Conservation (phyloP, 2,797 vertebrate genomes). For the Ctenosaura bakeri region DNA sequence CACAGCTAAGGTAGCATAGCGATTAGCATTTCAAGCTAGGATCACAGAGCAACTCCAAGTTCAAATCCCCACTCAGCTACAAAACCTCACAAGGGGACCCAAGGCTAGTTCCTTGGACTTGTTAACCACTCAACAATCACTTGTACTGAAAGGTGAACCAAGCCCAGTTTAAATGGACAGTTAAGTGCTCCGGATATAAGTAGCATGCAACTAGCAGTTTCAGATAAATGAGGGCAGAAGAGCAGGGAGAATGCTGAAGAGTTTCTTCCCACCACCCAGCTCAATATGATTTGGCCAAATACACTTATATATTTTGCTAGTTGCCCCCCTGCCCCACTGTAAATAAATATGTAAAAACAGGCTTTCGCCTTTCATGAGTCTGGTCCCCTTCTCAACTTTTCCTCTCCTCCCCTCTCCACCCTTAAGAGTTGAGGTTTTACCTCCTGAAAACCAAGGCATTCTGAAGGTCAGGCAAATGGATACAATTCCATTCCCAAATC, state of each 20-base stretch:
- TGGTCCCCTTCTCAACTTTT: too few species aligned
- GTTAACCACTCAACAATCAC: neutral
- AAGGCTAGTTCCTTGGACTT: neutral
- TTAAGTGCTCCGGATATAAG: neutral
- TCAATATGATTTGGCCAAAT: neutral
- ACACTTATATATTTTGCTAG: neutral
- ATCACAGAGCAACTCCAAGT: neutral
- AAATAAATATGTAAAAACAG: neutral
- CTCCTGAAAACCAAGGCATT: neutral
- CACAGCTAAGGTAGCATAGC: neutral
- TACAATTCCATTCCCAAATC: neutral
- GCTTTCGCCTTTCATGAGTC: neutral
- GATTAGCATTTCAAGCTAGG: neutral
- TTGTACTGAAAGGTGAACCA: neutral
- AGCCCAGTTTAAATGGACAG: neutral
- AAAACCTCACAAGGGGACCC: too few species aligned
- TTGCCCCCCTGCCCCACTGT: neutral
- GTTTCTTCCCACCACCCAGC: neutral
- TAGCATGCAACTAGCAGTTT: too few species aligned
- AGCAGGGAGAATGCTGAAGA: neutral
- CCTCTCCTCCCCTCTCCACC: too few species aligned
- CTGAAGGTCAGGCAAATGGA: neutral
- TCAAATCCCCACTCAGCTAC: too few species aligned
- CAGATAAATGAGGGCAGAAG: neutral
- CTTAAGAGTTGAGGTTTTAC: neutral